These are phyloP conservation scores for Nylanderia fulva DNA, from an alignment of 1,140 invertebrate genomes.

Conservation along the genomic window DNA sequence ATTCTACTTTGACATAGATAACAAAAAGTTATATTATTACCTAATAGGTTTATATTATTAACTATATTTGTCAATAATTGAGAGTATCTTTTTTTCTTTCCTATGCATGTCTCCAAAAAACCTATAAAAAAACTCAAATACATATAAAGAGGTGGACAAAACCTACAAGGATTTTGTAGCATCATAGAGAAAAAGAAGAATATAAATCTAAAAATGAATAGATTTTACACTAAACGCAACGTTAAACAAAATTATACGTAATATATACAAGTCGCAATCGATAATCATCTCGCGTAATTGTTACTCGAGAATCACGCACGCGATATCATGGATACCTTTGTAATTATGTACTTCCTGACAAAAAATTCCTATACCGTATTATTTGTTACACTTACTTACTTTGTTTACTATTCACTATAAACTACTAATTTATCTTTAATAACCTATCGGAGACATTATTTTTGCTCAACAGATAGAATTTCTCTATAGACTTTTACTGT, in stretches of 20 bases:
- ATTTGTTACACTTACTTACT: neutral
- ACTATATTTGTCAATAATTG: too few relatives aligned
- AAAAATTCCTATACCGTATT: neutral
- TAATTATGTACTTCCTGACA: neutral
- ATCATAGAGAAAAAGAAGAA: too few relatives aligned
- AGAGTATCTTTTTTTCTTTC: too few relatives aligned
- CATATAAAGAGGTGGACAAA: too few relatives aligned
- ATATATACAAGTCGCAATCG: neutral
- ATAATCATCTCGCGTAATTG: conserved; percentile 1
- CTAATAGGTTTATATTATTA: too few relatives aligned
- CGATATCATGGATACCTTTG: neutral
- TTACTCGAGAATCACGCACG: neutral
- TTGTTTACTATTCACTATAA: neutral
- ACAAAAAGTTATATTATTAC: too few relatives aligned
- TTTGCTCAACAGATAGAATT: conserved; percentile 10
- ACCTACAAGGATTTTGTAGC: too few relatives aligned
- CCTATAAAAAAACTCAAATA: too few relatives aligned
- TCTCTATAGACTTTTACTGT: neutral
- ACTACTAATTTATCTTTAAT: neutral
- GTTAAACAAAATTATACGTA: neutral
- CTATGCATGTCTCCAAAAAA: too few relatives aligned
- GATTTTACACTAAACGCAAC: neutral
- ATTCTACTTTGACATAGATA: too few relatives aligned
- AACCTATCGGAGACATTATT: conserved; percentile 2
- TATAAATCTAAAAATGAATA: too few relatives aligned